Evolutionary conservation across 2,888 invertebrate genomes (phyloP).

Genomic region (Julus scanicus): DNA sequence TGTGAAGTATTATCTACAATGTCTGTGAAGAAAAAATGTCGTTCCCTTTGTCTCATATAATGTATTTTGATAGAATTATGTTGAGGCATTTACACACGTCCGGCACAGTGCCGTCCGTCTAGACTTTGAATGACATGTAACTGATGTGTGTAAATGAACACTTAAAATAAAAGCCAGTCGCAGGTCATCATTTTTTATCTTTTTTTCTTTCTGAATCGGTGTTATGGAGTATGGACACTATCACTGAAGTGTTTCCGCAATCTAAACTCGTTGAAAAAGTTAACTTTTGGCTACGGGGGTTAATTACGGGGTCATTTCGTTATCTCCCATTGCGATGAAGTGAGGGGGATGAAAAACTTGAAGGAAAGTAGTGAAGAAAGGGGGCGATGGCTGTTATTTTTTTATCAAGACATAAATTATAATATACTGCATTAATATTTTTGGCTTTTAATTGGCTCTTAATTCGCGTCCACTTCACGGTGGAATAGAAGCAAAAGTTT

Average conservation of each 20-base stretch:
- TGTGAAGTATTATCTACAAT: no score
- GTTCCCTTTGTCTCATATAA: no score
- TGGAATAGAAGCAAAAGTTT: neutral
- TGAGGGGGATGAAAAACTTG: neutral
- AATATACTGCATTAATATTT: conserved; percentile 12
- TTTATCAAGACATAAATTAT: conserved; percentile 24
- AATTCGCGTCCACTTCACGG: conserved; percentile 15
- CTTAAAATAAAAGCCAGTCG: neutral
- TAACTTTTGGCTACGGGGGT: neutral
- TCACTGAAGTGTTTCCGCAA: neutral
- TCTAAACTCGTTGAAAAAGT: neutral
- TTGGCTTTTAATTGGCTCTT: conserved; percentile 22
- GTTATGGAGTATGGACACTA: neutral
- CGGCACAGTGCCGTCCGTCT: no score
- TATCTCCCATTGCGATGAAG: conserved; percentile 2
- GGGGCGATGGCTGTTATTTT: neutral
- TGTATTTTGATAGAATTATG: no score
- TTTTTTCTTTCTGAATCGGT: neutral
- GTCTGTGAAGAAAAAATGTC: no score
- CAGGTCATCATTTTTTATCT: neutral
- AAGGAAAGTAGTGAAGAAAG: neutral
- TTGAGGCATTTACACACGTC: no score
- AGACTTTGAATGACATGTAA: no score
- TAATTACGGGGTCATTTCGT: conserved; percentile 29
- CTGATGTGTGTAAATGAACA: no score